A percentile compares a stretch with the other conserved stretches of the same genome.
These are phyloP conservation scores for Leucoraja erinaceus DNA, from an alignment of 2,113 vertebrate genomes.

Conservation along the genomic window DNA sequence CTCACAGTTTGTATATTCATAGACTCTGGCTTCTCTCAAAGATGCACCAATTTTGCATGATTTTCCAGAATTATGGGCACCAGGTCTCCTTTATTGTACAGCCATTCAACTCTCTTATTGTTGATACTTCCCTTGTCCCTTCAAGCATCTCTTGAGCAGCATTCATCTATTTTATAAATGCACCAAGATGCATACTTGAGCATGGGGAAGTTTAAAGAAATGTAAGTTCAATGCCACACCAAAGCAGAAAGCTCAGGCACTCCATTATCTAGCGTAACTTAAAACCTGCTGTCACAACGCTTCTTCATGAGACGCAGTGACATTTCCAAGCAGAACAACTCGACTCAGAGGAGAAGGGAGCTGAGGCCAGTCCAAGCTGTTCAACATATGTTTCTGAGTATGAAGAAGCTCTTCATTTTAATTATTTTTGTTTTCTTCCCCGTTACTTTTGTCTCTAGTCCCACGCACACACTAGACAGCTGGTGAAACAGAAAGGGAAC, in stretches of 20 bases:
- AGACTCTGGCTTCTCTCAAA: no score
- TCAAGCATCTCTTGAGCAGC: neutral
- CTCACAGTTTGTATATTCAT: no score
- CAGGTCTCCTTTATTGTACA: no score
- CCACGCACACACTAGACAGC: neutral
- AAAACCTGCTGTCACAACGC: neutral
- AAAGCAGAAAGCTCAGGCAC: neutral
- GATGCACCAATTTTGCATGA: no score
- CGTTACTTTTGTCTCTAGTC: neutral
- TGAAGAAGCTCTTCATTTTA: neutral
- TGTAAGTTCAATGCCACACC: neutral
- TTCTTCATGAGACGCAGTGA: neutral
- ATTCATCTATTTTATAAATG: neutral
- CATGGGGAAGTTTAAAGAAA: neutral
- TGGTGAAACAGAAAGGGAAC: neutral
- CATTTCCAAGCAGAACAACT: neutral
- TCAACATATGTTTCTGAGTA: conserved; percentile 20
- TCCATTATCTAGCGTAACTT: neutral
- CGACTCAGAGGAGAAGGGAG: neutral
- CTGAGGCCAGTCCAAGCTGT: neutral
- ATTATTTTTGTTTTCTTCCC: neutral
- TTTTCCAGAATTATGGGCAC: no score
- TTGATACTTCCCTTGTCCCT: no score
- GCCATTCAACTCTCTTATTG: no score
- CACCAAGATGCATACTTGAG: neutral